Conservation (phyloP, 2,113 vertebrate genomes). For the Esox niger region DNA sequence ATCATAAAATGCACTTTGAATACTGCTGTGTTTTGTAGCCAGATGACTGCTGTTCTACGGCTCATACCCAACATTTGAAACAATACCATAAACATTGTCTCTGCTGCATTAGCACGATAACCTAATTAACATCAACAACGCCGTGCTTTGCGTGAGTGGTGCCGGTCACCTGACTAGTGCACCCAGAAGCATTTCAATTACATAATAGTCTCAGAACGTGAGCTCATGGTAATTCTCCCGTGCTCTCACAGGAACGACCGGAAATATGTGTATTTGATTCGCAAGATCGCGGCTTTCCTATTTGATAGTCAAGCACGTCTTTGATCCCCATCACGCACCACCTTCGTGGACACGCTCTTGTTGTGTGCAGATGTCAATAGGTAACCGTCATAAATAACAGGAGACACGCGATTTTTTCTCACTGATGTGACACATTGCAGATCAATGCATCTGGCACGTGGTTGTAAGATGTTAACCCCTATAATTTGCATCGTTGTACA, state of each 20-base stretch:
- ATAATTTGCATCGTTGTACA: too few relatives aligned
- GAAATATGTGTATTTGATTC: slow-evolving; percentile 35
- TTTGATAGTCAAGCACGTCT: slow-evolving; percentile 40
- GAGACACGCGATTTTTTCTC: background rate
- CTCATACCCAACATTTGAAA: background rate
- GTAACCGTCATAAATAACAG: slow-evolving; percentile 9
- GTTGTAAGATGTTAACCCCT: background rate
- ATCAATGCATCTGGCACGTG: background rate
- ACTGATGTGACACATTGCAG: too few relatives aligned
- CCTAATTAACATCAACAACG: background rate
- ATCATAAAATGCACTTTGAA: background rate
- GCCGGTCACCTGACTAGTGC: background rate
- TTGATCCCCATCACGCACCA: background rate
- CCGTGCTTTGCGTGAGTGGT: background rate
- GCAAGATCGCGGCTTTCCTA: slow-evolving; percentile 35
- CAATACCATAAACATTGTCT: slow-evolving; percentile 7
- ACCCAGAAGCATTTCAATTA: slow-evolving; percentile 34
- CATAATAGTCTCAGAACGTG: slow-evolving; percentile 41
- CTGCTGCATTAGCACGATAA: slow-evolving; percentile 23
- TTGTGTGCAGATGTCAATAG: slow-evolving; percentile 43
- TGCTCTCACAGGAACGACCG: slow-evolving; percentile 21
- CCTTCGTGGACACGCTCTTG: slow-evolving; percentile 18
- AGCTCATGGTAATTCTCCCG: slow-evolving; percentile 28
- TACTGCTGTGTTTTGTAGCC: background rate
- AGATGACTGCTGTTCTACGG: background rate